phyloP scores from a whole-genome alignment of 2,113 vertebrate species.

The Crotophaga sulcirostris region DNA sequence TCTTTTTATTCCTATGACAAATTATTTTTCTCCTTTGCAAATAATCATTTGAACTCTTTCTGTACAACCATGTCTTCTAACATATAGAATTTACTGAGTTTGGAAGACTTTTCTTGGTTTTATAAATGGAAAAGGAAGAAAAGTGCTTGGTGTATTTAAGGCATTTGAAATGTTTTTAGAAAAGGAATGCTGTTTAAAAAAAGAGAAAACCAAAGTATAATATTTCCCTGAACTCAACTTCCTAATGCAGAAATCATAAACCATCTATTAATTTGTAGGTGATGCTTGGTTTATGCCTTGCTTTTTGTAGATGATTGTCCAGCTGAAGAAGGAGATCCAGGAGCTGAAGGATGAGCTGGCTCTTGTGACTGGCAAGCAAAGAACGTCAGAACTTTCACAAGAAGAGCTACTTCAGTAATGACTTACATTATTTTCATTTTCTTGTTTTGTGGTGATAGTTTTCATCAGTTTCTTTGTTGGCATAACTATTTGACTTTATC shows the following conservation, averaged over 20 bases:
- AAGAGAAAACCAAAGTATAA: not conserved
- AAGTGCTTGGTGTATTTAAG: not conserved
- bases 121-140: not conserved
- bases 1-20: not conserved
- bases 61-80: not conserved
- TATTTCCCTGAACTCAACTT: not conserved
- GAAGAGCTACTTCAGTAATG: constrained; percentile 86
- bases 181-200: not conserved
- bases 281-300: constrained; percentile 13
- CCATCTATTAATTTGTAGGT: not conserved
- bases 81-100: not conserved
- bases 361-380: constrained; percentile 83
- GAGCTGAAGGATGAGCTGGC: constrained; percentile 87
- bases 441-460: not conserved
- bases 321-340: constrained; percentile 86
- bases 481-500: constrained; percentile 19
- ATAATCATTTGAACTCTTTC: not conserved
- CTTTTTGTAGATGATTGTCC: constrained; percentile 81
- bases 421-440: not conserved
- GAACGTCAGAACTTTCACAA: constrained; percentile 78
- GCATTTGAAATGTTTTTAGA: not conserved
- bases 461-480: constrained; percentile 35
- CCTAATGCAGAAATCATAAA: not conserved
- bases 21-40: not conserved
- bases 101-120: not conserved